Evolutionary conservation across 30 jellyfish, hydroid and myxozoan genomes (phyloP).

Genomic region (Cassiopea andromeda): DNA sequence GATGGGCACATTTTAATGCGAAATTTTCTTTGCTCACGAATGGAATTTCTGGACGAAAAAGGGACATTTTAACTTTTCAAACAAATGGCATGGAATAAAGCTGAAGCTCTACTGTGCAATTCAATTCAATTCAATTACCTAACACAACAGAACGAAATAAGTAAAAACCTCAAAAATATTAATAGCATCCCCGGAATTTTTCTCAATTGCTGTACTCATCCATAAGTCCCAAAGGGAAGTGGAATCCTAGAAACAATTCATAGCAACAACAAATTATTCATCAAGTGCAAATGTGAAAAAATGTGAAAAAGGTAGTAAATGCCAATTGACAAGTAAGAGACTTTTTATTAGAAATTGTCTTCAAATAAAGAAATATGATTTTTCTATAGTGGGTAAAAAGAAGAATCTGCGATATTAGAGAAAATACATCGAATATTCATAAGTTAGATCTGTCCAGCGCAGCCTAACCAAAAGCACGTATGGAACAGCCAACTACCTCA

Average conservation of each 20-base stretch:
- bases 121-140: background rate
- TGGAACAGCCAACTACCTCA: too few relatives aligned
- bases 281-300: background rate
- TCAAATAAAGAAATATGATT: too few relatives aligned
- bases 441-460: too few relatives aligned
- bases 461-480: too few relatives aligned
- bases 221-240: constrained; percentile 46
- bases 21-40: background rate
- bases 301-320: too few relatives aligned
- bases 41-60: background rate
- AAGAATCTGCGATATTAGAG: too few relatives aligned
- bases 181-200: constrained; percentile 12
- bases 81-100: too few relatives aligned
- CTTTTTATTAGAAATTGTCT: too few relatives aligned
- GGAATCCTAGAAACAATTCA: constrained; percentile 23
- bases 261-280: background rate
- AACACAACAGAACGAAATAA: background rate
- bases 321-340: too few relatives aligned
- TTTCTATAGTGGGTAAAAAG: too few relatives aligned
- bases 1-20: background rate
- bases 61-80: too few relatives aligned
- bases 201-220: constrained; percentile 10
- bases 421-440: too few relatives aligned
- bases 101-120: background rate
- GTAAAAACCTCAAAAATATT: constrained; percentile 40